A percentile compares a stretch with the other conserved stretches of the same genome.
Evolutionary conservation across 1,140 invertebrate species (phyloP).

Genomic region (Stenopsyche tienmushanensis): DNA sequence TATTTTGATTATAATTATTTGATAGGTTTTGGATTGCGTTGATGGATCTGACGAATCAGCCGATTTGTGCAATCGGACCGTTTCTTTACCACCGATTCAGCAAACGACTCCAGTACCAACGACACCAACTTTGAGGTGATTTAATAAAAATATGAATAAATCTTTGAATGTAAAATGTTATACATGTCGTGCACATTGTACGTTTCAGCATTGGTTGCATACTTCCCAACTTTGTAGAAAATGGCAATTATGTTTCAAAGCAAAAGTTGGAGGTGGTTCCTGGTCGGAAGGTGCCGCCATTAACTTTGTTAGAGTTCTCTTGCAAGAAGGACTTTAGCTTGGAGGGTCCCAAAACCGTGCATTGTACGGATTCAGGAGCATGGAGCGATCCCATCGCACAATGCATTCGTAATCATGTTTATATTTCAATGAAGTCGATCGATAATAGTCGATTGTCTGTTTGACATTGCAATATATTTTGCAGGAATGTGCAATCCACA

Average conservation of each 20-base stretch:
- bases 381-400: neutral
- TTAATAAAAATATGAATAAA: neutral
- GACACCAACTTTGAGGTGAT: neutral
- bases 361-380: neutral
- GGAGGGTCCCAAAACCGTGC: neutral
- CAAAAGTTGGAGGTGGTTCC: neutral
- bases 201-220: conserved; percentile 1
- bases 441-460: too few species aligned
- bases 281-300: neutral
- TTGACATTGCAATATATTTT: too few species aligned
- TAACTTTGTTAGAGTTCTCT: neutral
- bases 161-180: neutral
- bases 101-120: neutral
- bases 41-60: conserved; percentile 12
- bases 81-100: neutral
- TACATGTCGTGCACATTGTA: neutral
- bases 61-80: conserved; percentile 4
- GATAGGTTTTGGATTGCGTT: conserved; percentile 16
- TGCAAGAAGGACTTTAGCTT: conserved; percentile 1
- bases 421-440: too few species aligned
- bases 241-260: neutral
- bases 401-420: too few species aligned
- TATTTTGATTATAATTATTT: too few species aligned
- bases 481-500: neutral
- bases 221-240: conserved; percentile 1